Evolutionary conservation across 2,797 vertebrate species (phyloP).

Genomic region (Labeo calbasu): DNA sequence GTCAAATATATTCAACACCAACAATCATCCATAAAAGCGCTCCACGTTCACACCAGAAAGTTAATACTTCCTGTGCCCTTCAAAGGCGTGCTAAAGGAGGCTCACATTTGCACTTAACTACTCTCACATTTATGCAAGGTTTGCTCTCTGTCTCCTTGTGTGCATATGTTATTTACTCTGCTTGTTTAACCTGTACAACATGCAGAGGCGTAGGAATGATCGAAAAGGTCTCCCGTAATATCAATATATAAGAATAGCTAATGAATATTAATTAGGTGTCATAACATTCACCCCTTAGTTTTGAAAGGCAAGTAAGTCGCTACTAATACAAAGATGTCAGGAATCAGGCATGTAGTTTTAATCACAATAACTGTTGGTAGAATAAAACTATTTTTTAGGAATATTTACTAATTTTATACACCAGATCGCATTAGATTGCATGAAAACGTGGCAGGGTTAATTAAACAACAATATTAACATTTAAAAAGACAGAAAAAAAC

Average conservation of each 20-base stretch:
- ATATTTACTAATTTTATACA: neutral
- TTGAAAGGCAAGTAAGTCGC: neutral
- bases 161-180: constrained; percentile 6
- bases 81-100: constrained; percentile 7
- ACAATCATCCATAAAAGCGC: constrained; percentile 32
- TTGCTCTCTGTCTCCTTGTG: constrained; percentile 5
- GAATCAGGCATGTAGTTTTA: neutral
- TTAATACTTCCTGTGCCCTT: constrained; percentile 38
- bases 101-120: constrained; percentile 11
- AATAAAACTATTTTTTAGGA: neutral
- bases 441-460: neutral
- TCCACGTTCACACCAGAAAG: constrained; percentile 15
- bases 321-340: neutral
- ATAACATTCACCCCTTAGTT: constrained; percentile 2
- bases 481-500: neutral
- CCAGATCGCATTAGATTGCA: neutral
- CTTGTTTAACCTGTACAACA: constrained; percentile 13
- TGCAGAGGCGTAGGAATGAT: neutral
- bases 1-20: constrained; percentile 42
- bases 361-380: neutral
- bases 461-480: neutral
- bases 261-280: neutral
- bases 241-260: neutral
- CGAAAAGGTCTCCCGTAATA: constrained; percentile 1
- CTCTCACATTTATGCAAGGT: neutral